Base-by-base conservation (phyloP, 1,140 invertebrate species). In the Meloidogyne chitwoodi region DNA sequence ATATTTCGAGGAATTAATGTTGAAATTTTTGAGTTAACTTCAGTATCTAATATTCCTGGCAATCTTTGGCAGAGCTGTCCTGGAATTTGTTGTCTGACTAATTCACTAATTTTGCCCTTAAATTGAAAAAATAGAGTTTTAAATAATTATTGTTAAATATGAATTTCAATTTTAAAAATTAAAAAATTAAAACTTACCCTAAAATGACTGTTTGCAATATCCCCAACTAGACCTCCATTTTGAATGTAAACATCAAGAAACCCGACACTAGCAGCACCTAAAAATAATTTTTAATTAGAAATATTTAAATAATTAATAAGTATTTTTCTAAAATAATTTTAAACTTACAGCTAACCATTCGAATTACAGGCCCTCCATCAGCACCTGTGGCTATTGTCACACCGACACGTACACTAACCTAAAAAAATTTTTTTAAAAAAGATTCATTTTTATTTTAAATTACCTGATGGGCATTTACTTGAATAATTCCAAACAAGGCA, bases 241-340 rank as follows among this genome's bases (percentile, higher is more conserved):
- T 86, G 77, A 68, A 86, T 87, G 75, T 81, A 87, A 16, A 81
- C 85, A 76, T 86, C 86, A 14, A 85, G 72, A 74, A 86, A 86
- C 14, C 83, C 85, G 38, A 86, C 73, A 66, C 62, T 77, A 34
- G 66, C 76, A 22, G 64, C 31, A 27, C 76, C 64, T 64, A 12
- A 71, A 61, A 34, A 16, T 31, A n/a, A 24, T 71, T 26, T 31
- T 31, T 14, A 26, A 16, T 73, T 41, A 63, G 11, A 27, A 44
- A 73, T 26, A 29, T 56, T n/a, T 24, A 69, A 69, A 68, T 31
- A 65, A 29, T 19, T n/a, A 38, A 27, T 16, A 38, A 27, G n/a
- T 65, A n/a, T 34, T 19, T 67, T 22, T 8, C 0, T 24, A 27
- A 10, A 24, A 24, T 56, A 66, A 62, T 8, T 24, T 27, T 26